Base-by-base conservation (phyloP, 2,888 invertebrate species). In the Cecidostiba fungosa region DNA sequence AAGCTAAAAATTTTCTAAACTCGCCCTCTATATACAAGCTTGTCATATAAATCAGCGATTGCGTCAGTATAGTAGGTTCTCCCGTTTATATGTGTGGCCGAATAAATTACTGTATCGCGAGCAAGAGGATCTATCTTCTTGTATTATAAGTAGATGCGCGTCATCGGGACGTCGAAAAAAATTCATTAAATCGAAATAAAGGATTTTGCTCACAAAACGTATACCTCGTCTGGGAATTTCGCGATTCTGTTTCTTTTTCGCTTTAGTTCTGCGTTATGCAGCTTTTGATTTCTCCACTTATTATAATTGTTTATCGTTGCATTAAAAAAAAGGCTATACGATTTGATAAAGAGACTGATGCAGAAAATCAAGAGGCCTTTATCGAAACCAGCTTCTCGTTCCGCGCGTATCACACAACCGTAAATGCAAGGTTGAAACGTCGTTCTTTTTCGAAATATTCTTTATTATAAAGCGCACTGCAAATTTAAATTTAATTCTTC, bases 11-110 rank as follows among this genome's bases (percentile, higher is more conserved):
- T 66, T 29, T 29, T 66, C 29, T 5, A 26, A 66, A 72, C 66
- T 12, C 66, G 66, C 23, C 23, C 66, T 29, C 66, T 26, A 26
- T 32, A 26, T 73, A 59, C 59, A 72, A 72, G 50, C 43, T 4
- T 39, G n/a, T 43, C n/a, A n/a, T 74, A 69, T 82, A 85, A 82
- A 85, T 79, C 85, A 80, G 79, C 69, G 36, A 77, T 86, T 86
- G 85, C 79, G 78, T 80, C 82, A 72, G 72, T 5, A 23, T 29
- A 16, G n/a, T n/a, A n/a, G n/a, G n/a, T n/a, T 29, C 70, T 32
- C n/a, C 3, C n/a, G 2, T 4, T 70, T 16, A 66, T 62, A 50
- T 59, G 77, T 72, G 80, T 82, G 66, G 47, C 29, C 23, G 82
- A 82, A 85, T 82, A 82, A 85, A 82, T 82, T 74, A 59, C 36